phyloP scores from a whole-genome alignment of 1,140 invertebrate species.

The Ridgeia piscesae region DNA sequence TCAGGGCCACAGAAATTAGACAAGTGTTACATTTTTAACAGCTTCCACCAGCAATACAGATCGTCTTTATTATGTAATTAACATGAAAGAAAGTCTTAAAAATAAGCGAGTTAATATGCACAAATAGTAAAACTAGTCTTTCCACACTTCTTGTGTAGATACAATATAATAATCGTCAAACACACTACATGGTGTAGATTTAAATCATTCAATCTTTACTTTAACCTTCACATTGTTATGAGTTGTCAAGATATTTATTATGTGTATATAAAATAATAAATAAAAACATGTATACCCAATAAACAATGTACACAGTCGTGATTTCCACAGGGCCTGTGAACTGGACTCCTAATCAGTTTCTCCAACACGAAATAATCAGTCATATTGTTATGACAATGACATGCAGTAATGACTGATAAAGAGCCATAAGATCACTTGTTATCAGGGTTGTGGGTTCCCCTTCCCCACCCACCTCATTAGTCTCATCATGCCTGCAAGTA shows the following conservation, averaged over 20 bases:
- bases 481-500: not conserved
- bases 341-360: not conserved
- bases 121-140: too few relatives aligned
- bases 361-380: not conserved
- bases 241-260: too few relatives aligned
- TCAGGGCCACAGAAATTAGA: not conserved
- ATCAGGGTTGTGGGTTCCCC: not conserved
- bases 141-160: too few relatives aligned
- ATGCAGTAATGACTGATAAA: not conserved
- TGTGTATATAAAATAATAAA: not conserved
- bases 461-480: not conserved
- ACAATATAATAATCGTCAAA: too few relatives aligned
- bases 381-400: constrained; percentile 1
- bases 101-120: too few relatives aligned
- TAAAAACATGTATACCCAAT: not conserved
- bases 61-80: not conserved
- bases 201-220: too few relatives aligned
- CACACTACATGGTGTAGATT: too few relatives aligned
- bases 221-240: too few relatives aligned
- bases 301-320: not conserved
- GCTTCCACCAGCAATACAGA: not conserved
- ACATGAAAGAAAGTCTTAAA: not conserved
- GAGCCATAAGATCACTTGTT: not conserved
- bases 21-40: not conserved
- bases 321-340: not conserved